These are phyloP conservation scores for Petrophora chlorosata DNA, from an alignment of 2,888 invertebrate species.

Conservation along the genomic window DNA sequence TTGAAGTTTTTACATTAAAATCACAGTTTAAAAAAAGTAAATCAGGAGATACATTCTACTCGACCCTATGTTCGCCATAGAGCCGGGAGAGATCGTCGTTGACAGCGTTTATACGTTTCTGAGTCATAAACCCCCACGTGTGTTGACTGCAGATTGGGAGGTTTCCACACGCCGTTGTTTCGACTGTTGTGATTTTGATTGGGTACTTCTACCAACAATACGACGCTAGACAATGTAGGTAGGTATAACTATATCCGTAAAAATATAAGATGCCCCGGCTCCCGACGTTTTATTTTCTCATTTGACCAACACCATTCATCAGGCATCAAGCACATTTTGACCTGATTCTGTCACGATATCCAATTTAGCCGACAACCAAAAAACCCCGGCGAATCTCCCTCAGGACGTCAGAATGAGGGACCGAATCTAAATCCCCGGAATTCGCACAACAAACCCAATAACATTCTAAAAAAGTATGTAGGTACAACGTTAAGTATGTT, in stretches of 20 bases:
- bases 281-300: constrained; percentile 19
- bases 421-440: constrained; percentile 33
- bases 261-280: constrained; percentile 4
- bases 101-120: constrained; percentile 10
- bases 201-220: background rate
- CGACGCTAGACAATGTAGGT: background rate
- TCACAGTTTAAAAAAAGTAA: background rate
- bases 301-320: constrained; percentile 25
- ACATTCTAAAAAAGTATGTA: constrained; percentile 27
- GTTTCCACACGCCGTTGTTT: constrained; percentile 5
- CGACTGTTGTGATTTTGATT: constrained; percentile 11
- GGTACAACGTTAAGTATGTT: constrained; percentile 21
- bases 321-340: constrained; percentile 28
- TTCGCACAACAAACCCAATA: constrained; percentile 26
- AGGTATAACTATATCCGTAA: background rate
- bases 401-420: constrained; percentile 36
- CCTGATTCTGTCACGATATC: constrained; percentile 34
- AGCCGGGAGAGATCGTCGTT: constrained; percentile 5
- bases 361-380: constrained; percentile 36
- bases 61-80: constrained; percentile 5
- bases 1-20: background rate
- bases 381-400: constrained; percentile 33
- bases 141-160: constrained; percentile 16
- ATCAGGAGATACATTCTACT: background rate
- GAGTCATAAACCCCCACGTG: constrained; percentile 19